Conservation (phyloP, 2,113 vertebrate genomes). For the Nematolebias whitei region DNA sequence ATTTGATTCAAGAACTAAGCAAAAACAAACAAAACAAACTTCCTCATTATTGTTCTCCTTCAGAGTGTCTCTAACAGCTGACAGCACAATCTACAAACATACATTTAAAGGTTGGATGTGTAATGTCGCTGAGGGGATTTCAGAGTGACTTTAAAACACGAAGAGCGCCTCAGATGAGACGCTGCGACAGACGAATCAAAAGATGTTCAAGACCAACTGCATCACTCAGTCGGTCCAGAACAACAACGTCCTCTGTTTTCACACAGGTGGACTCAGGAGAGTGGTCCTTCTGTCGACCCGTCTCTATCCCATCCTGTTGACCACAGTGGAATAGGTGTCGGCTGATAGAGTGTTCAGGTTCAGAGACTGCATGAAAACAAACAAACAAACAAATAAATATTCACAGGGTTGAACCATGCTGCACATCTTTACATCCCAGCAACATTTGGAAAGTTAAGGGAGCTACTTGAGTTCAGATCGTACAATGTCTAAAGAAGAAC, state of each 20-base stretch:
- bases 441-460: no score
- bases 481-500: no score
- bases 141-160: not conserved
- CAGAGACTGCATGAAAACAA: slow-evolving; percentile 46
- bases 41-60: no score
- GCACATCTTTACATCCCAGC: no score
- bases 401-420: not conserved
- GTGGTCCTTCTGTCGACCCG: rapidly evolving
- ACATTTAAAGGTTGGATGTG: not conserved
- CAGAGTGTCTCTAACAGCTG: not conserved
- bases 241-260: not conserved
- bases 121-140: no score
- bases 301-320: slow-evolving; percentile 51
- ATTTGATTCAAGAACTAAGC: no score
- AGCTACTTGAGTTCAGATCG: no score
- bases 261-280: not conserved
- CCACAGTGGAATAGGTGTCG: slow-evolving; percentile 42
- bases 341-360: slow-evolving; percentile 27
- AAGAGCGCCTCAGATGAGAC: not conserved
- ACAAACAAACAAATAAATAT: not conserved
- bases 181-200: not conserved
- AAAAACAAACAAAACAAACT: no score
- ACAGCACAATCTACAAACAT: not conserved
- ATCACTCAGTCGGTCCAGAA: not conserved
- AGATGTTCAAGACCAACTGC: no score